phyloP scores from a whole-genome alignment of 2,113 vertebrate genomes.

The Muntiacus reevesi region DNA sequence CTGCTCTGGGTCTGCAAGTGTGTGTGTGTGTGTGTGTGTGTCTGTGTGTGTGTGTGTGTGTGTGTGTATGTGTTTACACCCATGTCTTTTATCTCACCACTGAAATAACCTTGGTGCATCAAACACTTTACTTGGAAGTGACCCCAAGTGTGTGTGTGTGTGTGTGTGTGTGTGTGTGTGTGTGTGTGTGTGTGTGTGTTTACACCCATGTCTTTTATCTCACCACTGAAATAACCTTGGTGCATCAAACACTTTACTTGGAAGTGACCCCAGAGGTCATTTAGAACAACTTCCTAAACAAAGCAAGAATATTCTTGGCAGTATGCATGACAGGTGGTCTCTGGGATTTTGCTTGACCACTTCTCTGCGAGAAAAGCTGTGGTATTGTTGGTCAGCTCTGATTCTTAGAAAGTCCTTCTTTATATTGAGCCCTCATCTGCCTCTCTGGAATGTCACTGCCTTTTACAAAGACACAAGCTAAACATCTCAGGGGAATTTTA shows the following conservation, averaged over 20 bases:
- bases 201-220: not conserved
- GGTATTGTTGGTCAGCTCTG: not conserved
- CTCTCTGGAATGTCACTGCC: not conserved
- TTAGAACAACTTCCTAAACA: slow-evolving; percentile 55
- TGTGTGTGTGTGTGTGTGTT: no score
- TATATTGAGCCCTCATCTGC: not conserved
- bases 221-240: not conserved
- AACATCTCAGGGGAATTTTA: not conserved
- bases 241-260: slow-evolving; percentile 43
- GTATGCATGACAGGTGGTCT: not conserved
- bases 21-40: not conserved
- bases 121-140: slow-evolving; percentile 28
- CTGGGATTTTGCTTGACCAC: not conserved
- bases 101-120: slow-evolving; percentile 19
- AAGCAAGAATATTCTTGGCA: slow-evolving; percentile 12
- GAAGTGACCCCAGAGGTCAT: slow-evolving; percentile 36
- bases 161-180: not conserved
- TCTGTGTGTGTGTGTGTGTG: no score
- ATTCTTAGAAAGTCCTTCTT: slow-evolving; percentile 51
- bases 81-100: not conserved
- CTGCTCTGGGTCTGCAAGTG: not conserved
- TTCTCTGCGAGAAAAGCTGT: not conserved
- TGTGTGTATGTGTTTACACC: not conserved
- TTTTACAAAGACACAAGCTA: slow-evolving; percentile 8
- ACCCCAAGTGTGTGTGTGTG: not conserved